Conservation (phyloP, 2,113 vertebrate species). For the Lontra canadensis region DNA sequence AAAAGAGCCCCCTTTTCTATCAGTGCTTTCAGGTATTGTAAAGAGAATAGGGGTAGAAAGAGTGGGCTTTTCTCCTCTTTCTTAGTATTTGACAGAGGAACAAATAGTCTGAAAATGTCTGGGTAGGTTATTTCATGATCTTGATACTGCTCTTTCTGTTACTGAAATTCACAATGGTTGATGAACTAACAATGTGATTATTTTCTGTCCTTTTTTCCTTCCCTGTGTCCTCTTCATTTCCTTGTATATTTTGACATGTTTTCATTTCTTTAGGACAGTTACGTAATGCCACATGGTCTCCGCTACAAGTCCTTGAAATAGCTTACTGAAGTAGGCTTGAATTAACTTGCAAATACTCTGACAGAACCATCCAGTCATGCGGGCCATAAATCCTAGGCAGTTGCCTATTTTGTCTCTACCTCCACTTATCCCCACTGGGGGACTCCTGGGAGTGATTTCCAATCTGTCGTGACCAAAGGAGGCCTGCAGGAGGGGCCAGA, state of each 20-base stretch:
- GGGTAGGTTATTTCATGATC: background rate
- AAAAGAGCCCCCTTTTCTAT: constrained; percentile 94
- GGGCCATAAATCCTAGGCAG: background rate
- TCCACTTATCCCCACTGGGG: background rate
- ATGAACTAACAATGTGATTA: background rate
- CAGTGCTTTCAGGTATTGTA: constrained; percentile 93
- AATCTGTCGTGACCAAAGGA: background rate
- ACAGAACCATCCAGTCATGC: background rate
- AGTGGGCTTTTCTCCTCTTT: background rate
- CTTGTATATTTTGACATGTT: background rate
- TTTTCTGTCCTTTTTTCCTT: constrained; percentile 4
- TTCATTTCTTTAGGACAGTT: constrained; percentile 31
- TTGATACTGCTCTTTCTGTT: background rate
- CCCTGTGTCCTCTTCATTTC: background rate
- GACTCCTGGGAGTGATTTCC: background rate
- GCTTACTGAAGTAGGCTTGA: constrained; percentile 1
- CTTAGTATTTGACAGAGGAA: background rate
- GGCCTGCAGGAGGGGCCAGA: background rate
- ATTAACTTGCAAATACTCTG: constrained; percentile 17
- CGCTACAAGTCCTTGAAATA: background rate
- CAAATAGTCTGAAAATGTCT: background rate
- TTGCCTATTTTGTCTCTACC: background rate
- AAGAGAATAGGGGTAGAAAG: background rate
- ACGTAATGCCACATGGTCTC: background rate
- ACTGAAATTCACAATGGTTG: background rate